Evolutionary conservation across 2,797 vertebrate genomes (phyloP).

Genomic region (Danio jaintianensis): DNA sequence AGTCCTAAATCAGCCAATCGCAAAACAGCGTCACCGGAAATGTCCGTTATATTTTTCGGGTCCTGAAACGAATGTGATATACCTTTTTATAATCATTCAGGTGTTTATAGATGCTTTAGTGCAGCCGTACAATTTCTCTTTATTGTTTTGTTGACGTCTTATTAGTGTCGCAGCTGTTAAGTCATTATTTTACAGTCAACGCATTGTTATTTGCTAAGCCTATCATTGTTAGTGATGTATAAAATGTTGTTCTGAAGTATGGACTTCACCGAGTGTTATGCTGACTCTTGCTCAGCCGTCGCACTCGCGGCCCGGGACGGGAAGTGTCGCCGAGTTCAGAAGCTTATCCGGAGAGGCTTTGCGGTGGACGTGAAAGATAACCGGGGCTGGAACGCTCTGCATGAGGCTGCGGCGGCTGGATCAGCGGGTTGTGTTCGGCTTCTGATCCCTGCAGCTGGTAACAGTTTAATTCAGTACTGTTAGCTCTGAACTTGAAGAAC

Average conservation of each 20-base stretch:
- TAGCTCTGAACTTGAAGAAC: neutral
- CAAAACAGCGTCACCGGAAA: conserved; percentile 6
- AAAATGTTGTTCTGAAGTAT: conserved; percentile 66
- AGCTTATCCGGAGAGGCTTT: conserved; percentile 82
- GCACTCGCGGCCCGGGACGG: conserved; percentile 86
- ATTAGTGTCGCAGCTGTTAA: neutral
- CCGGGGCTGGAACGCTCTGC: conserved; percentile 91
- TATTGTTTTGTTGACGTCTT: neutral
- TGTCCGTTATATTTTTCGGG: neutral
- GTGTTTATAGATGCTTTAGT: neutral
- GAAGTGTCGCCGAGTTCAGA: conserved; percentile 74
- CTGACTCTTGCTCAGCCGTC: conserved; percentile 84
- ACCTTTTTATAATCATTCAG: neutral
- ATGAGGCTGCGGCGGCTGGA: conserved; percentile 88
- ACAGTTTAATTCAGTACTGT: conserved; percentile 42
- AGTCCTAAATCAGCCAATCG: conserved; percentile 10
- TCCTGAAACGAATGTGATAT: neutral
- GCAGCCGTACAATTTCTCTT: neutral
- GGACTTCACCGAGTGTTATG: conserved; percentile 92
- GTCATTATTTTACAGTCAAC: conserved; percentile 1
- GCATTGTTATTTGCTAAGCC: neutral
- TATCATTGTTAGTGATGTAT: conserved; percentile 1
- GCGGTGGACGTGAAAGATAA: conserved; percentile 88
- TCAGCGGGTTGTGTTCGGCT: conserved; percentile 80
- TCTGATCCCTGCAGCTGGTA: conserved; percentile 80